Evolutionary conservation across 2,888 invertebrate genomes (phyloP).

Genomic region (Strigamia maritima): DNA sequence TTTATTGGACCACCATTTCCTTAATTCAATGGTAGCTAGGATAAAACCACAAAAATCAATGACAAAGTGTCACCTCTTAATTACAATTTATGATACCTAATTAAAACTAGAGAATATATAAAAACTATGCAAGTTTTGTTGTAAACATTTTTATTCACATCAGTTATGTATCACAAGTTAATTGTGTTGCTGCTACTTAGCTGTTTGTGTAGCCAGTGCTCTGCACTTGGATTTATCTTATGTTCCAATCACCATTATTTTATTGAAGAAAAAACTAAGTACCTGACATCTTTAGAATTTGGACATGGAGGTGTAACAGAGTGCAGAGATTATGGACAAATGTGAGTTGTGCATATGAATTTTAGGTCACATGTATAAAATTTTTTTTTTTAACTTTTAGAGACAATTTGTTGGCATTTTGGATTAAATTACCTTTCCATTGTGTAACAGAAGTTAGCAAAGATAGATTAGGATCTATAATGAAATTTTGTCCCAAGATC

Average conservation of each 20-base stretch:
- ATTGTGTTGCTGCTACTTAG: not conserved
- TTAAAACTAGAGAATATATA: no score
- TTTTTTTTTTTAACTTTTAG: no score
- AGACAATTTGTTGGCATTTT: not conserved
- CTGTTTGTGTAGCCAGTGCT: not conserved
- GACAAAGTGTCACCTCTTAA: no score
- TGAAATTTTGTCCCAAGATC: not conserved
- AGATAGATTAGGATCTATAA: not conserved
- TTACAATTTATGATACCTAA: no score
- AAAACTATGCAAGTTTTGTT: no score
- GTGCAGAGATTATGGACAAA: not conserved
- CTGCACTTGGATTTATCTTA: not conserved
- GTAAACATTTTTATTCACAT: no score
- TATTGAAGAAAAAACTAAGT: not conserved
- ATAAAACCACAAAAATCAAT: no score
- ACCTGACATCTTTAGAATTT: not conserved
- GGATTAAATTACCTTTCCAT: not conserved
- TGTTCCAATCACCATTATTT: not conserved
- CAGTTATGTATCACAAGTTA: not conserved
- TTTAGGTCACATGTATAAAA: no score
- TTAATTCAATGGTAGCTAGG: no score
- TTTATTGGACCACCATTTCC: no score
- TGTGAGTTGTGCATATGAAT: not conserved
- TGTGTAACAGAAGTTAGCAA: not conserved
- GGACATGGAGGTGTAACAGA: not conserved